Percentiles rank a stretch among this genome's conserved stretches.
Evolutionary conservation across 2,797 vertebrate species (phyloP).

Genomic region (Gymnothorax javanicus): DNA sequence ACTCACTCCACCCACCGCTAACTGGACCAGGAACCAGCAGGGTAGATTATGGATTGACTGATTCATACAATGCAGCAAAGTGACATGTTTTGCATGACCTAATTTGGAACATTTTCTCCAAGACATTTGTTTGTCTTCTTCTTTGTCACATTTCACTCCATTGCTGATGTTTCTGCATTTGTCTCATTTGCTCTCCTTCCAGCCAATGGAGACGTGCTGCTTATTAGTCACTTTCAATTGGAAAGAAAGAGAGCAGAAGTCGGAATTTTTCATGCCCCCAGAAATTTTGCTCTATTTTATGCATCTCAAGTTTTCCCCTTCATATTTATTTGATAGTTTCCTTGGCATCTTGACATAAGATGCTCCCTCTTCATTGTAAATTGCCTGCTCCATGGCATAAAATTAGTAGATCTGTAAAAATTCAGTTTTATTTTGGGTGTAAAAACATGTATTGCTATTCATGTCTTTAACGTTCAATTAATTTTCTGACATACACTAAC

Average conservation of each 20-base stretch:
- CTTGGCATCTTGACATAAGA: not conserved
- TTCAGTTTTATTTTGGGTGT: not conserved
- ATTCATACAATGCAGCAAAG: too few relatives aligned
- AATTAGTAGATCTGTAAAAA: not conserved
- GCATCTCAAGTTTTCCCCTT: slow-evolving; percentile 40
- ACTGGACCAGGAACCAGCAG: too few relatives aligned
- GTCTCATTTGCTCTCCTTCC: not conserved
- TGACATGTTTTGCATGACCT: too few relatives aligned
- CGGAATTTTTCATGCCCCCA: slow-evolving; percentile 41
- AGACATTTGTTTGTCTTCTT: too few relatives aligned
- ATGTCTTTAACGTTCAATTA: slow-evolving; percentile 45
- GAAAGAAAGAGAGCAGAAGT: slow-evolving; percentile 44
- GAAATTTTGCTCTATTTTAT: slow-evolving; percentile 26
- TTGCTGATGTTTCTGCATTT: not conserved
- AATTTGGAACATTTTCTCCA: too few relatives aligned
- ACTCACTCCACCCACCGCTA: too few relatives aligned
- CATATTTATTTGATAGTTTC: not conserved
- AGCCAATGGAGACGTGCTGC: slow-evolving; percentile 12
- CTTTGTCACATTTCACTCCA: too few relatives aligned
- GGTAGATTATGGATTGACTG: too few relatives aligned
- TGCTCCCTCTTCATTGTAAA: slow-evolving; percentile 8
- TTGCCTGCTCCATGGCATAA: not conserved
- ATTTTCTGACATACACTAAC: not conserved
- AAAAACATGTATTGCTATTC: slow-evolving; percentile 45
- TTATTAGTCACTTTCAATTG: slow-evolving; percentile 43